Conservation (phyloP, 2,888 invertebrate genomes). For the Muschampia plurimacula region DNA sequence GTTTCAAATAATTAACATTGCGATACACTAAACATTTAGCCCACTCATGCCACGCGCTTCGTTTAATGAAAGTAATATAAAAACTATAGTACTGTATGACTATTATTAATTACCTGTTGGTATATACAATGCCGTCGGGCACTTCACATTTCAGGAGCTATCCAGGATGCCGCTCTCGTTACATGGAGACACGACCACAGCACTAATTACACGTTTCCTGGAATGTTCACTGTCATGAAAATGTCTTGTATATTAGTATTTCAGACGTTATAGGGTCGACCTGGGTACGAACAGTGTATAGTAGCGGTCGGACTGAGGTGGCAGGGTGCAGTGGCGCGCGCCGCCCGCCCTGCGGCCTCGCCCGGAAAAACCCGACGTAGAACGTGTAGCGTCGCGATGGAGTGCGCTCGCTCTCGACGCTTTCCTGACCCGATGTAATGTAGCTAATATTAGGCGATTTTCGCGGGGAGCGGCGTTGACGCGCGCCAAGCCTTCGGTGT, state of each 20-base stretch:
- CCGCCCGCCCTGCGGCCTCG: slow-evolving; percentile 73
- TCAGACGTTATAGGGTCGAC: slow-evolving; percentile 3
- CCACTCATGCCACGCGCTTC: not conserved
- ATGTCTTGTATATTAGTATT: slow-evolving; percentile 7
- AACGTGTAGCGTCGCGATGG: slow-evolving; percentile 45
- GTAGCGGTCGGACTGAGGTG: slow-evolving; percentile 17
- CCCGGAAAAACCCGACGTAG: slow-evolving; percentile 60
- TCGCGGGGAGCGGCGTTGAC: slow-evolving; percentile 57
- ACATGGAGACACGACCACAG: slow-evolving; percentile 1
- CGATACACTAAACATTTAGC: slow-evolving; percentile 7
- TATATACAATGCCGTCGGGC: slow-evolving; percentile 17
- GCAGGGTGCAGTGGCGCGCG: slow-evolving; percentile 73
- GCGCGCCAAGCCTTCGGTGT: slow-evolving; percentile 58
- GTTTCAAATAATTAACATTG: slow-evolving; percentile 14
- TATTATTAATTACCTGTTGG: slow-evolving; percentile 43
- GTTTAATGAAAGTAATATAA: not conserved
- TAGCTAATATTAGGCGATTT: slow-evolving; percentile 69
- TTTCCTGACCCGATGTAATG: slow-evolving; percentile 54
- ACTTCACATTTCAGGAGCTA: slow-evolving; percentile 41
- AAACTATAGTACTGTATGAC: not conserved
- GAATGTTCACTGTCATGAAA: slow-evolving; percentile 27
- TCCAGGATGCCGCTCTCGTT: not conserved
- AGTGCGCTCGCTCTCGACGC: slow-evolving; percentile 47
- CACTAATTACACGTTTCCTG: slow-evolving; percentile 19
- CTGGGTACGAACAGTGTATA: slow-evolving; percentile 11